Base-by-base conservation (phyloP, 2,888 invertebrate species). In the Standfussiana lucernea region DNA sequence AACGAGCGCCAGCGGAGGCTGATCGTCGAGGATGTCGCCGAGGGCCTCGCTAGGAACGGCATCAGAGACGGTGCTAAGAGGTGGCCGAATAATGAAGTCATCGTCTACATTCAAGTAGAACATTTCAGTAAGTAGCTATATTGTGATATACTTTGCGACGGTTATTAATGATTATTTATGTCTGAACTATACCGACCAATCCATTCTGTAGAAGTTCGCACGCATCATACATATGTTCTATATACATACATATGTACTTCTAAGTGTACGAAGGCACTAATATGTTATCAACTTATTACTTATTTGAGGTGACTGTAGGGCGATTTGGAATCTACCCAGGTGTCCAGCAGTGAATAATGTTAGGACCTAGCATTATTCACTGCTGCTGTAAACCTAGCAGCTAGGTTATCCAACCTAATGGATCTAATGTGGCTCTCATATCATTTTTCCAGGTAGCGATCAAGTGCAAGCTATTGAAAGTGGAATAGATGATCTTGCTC, bases 81-180 rank as follows among this genome's bases (percentile, higher is more conserved):
- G 18, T 97, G 97, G 97, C 96, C 97, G 0, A 91, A 96, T 80
- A 96, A 96, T 84, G 95, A 96, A 91, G 94, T 97, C 28, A 91
- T 96, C 80, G 96, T 95, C 82, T 95, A 93, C 71, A 96, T 97
- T 73, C 96, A 95, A 86, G 92, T 87, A 59, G 95, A 96, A 85
- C 96, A 96, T 86, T 97, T 97, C 80, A 91, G 97, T 97, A 92
- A 95, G 97, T 64, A 40, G 15, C n/a, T 64, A 40, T 64, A 40
- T n/a, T 15, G 24, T 37, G 13, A 59, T 32, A 10, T 59, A 59
- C 32, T 59, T 32, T 21, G 32, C 7, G 28, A 28, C 28, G 15
- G 7, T 28, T 28, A 56, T 15, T 56, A 18, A 32, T 32, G 3
- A 59, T 56, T 13, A 15, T 32, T 59, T 59, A 18, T 59, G 32